A percentile compares a stretch with the other conserved stretches of the same genome.
Conservation (phyloP, 2,888 invertebrate species). For the Sphaeridia pumilis region DNA sequence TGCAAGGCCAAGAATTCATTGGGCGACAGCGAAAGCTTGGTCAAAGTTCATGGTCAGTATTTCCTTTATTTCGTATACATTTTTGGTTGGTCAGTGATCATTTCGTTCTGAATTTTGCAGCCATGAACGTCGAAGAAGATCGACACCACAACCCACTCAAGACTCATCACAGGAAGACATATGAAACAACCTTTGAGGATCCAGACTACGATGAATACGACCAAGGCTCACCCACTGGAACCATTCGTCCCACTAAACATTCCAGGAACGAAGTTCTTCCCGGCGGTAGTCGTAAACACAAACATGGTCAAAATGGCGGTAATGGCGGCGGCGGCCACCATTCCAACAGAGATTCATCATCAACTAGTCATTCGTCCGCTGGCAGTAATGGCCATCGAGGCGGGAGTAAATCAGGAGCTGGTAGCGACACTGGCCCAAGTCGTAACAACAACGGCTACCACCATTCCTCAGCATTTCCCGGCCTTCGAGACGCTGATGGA, state of each 20-base stretch:
- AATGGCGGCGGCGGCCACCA: too few species aligned
- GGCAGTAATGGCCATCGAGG: too few species aligned
- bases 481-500: too few species aligned
- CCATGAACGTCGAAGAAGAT: neutral
- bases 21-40: conserved; percentile 76
- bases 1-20: conserved; percentile 79
- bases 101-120: neutral
- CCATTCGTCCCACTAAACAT: neutral
- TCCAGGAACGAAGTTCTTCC: neutral
- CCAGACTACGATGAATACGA: neutral
- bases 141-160: neutral
- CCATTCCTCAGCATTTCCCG: too few species aligned
- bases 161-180: neutral
- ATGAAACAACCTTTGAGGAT: neutral
- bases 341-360: too few species aligned
- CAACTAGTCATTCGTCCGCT: too few species aligned
- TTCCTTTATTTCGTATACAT: neutral
- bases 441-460: too few species aligned
- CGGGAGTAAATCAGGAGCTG: too few species aligned
- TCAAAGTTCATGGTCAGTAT: conserved; percentile 70
- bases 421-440: too few species aligned
- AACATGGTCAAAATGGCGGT: too few species aligned
- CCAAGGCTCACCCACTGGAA: neutral
- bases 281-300: too few species aligned
- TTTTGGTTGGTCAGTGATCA: neutral